Evolutionary conservation across 2,888 invertebrate species (phyloP), one percentile per base, ranked within the genome.

Genomic region (Hemithea aestivaria): DNA sequence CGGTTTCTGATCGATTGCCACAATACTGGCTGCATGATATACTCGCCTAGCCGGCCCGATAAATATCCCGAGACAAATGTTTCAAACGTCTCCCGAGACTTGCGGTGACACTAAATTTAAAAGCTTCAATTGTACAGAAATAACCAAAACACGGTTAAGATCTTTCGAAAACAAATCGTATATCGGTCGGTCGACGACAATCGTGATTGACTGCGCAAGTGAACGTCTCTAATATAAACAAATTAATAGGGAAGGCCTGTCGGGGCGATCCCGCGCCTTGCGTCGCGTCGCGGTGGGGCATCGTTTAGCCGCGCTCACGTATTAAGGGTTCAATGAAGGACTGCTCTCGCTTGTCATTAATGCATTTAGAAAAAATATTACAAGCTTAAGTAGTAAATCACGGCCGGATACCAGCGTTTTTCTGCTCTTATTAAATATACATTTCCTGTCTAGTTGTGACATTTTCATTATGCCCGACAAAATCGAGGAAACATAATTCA

Each of bases 91-190:
- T 81, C 83, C 69, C 57, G 81, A 75, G 85, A 83, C 78, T 70
- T 76, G 83, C 82, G 82, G 83, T 79, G 84, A 82, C 85, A 87
- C 84, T 85, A 81, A 79, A 87, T 87, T 84, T 87, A 83, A 84
- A 83, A 82, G 84, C 84, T 75, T 81, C 84, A 79, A 85, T 84
- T 82, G 85, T 81, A 85, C 85, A 78, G 80, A 83, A 87, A 87
- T 85, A 85, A 84, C 83, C 75, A 73, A 75, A 83, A 84, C 84
- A 84, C 78, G 82, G 84, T 83, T 84, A 80, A 78, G 83, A 85
- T 83, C 85, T 85, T 83, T 82, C 59, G 77, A 79, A 83, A 85
- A 87, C 85, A 84, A 84, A 87, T 87, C 82, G 85, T 74, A 75
- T 73, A 84, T 83, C 79, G 85, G 81, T 74, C 73, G 78, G 70